Conservation (phyloP, 1,140 invertebrate species). For the Ruditapes philippinarum region DNA sequence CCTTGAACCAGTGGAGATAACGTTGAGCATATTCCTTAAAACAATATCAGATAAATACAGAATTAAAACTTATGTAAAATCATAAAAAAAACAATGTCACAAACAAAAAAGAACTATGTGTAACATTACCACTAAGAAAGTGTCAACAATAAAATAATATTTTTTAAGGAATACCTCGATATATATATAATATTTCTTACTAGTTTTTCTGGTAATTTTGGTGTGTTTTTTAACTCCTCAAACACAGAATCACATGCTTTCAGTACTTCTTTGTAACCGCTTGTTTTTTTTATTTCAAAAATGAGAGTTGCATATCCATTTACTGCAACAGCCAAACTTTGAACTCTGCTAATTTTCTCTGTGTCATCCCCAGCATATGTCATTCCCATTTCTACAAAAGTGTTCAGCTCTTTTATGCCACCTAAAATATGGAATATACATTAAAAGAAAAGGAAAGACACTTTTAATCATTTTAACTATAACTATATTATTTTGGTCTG, state of each 20-base stretch:
- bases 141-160: too few relatives aligned
- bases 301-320: constrained; percentile 83
- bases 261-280: constrained; percentile 74
- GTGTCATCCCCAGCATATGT: constrained; percentile 80
- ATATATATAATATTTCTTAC: constrained; percentile 50
- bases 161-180: too few relatives aligned
- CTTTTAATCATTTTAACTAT: too few relatives aligned
- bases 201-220: constrained; percentile 79
- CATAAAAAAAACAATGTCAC: too few relatives aligned
- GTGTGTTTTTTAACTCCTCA: constrained; percentile 74
- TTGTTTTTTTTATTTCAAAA: constrained; percentile 73
- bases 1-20: constrained; percentile 81
- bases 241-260: constrained; percentile 78
- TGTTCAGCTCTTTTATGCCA: constrained; percentile 82
- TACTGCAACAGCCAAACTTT: constrained; percentile 79
- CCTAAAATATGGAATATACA: constrained; percentile 60
- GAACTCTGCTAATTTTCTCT: constrained; percentile 76
- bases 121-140: too few relatives aligned
- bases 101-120: too few relatives aligned
- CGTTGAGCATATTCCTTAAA: constrained; percentile 74
- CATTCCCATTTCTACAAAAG: constrained; percentile 81
- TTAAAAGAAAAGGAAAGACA: too few relatives aligned
- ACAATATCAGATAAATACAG: too few relatives aligned
- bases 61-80: too few relatives aligned
- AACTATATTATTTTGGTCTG: too few relatives aligned